Evolutionary conservation across 2,888 invertebrate genomes (phyloP).

Genomic region (Pseudococcus viburni): DNA sequence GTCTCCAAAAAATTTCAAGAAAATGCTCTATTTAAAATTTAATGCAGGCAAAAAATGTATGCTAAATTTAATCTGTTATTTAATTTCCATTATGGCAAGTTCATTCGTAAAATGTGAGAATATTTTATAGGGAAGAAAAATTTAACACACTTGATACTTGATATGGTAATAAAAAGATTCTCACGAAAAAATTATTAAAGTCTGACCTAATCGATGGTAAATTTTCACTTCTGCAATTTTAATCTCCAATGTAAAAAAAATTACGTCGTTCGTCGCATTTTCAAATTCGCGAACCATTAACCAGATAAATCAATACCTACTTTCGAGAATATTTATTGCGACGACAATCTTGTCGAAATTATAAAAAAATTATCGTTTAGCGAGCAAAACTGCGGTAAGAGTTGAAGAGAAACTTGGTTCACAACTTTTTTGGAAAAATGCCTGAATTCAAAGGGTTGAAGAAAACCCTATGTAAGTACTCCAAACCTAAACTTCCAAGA

Average conservation of each 20-base stretch:
- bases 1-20: no score
- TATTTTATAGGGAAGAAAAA: no score
- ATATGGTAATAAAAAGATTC: no score
- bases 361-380: neutral
- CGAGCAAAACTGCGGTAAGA: conserved; percentile 14
- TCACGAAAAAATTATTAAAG: no score
- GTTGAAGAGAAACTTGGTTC: neutral
- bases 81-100: no score
- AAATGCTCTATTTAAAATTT: no score
- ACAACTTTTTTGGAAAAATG: conserved; percentile 22
- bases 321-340: neutral
- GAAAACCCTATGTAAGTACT: neutral
- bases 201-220: no score
- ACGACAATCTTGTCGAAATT: neutral
- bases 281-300: neutral
- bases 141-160: no score
- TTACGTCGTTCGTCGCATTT: neutral
- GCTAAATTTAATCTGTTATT: no score
- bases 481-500: conserved; percentile 2
- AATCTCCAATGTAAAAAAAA: neutral
- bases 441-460: conserved; percentile 31
- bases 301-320: neutral
- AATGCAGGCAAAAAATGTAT: no score
- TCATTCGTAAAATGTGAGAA: no score
- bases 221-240: no score